A percentile compares a stretch with the other conserved stretches of the same genome.
Evolutionary conservation across 2,113 vertebrate species (phyloP).

Genomic region (Pachycephala philippinensis): DNA sequence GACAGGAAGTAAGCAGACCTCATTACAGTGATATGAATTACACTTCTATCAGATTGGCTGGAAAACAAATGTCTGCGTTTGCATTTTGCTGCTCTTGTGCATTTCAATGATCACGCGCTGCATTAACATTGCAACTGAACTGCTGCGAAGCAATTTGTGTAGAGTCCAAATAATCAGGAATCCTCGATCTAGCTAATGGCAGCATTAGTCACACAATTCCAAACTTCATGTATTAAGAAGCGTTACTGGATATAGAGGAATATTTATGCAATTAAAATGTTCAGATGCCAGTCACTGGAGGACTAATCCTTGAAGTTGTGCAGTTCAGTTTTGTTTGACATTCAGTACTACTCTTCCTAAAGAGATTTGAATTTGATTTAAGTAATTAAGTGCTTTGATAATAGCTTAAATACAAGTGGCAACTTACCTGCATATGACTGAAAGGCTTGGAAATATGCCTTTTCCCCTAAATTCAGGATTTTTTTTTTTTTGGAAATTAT

Average conservation of each 20-base stretch:
- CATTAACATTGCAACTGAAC: not conserved
- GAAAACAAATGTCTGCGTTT: constrained; percentile 37
- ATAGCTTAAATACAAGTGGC: not conserved
- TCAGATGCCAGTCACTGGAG: not conserved
- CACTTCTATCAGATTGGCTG: constrained; percentile 36
- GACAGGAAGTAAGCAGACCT: constrained; percentile 2
- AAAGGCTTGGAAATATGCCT: not conserved
- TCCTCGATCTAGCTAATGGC: constrained; percentile 31
- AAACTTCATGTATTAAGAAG: constrained; percentile 9
- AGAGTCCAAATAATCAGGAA: constrained; percentile 19
- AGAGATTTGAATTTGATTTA: not conserved
- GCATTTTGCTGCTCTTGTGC: not conserved
- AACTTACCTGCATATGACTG: not conserved
- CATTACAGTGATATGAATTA: constrained; percentile 44
- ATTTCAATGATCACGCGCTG: not conserved
- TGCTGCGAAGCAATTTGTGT: not conserved
- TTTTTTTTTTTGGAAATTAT: not conserved
- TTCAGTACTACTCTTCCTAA: not conserved
- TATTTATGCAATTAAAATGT: constrained; percentile 10
- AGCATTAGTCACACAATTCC: constrained; percentile 19
- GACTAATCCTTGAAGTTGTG: not conserved
- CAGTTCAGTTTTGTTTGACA: not conserved
- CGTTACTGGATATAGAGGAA: not conserved
- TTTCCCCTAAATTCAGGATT: not conserved
- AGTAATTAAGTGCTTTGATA: not conserved